Percentiles rank a stretch among this genome's conserved stretches.
These are phyloP conservation scores for Bolborhynchus lineola DNA, from an alignment of 2,113 vertebrate species.

Conservation along the genomic window DNA sequence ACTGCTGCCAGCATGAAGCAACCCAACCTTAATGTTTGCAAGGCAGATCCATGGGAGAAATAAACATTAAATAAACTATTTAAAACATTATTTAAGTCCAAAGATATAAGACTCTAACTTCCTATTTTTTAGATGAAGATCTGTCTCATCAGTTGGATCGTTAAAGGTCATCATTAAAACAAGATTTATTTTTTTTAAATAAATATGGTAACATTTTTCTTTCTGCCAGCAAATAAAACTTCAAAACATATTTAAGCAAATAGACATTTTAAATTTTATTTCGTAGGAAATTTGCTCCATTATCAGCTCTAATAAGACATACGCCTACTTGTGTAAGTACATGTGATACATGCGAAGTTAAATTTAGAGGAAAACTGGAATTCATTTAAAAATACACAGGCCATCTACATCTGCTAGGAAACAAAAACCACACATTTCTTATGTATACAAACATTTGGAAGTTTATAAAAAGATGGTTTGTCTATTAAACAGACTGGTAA, in stretches of 20 bases:
- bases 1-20: neutral
- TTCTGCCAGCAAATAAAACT: neutral
- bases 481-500: neutral
- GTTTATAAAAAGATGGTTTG: neutral
- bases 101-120: neutral
- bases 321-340: neutral
- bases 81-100: neutral
- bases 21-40: neutral
- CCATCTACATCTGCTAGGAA: neutral
- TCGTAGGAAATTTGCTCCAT: neutral
- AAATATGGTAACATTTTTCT: neutral
- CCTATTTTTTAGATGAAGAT: neutral
- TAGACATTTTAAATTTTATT: neutral
- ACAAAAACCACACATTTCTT: neutral
- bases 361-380: neutral
- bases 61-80: neutral
- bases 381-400: neutral
- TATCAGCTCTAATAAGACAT: neutral
- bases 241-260: neutral
- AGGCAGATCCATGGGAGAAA: neutral
- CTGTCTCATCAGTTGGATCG: neutral
- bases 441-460: neutral
- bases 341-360: neutral
- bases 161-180: neutral
- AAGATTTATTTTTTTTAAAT: neutral